Conservation (phyloP, 2,113 vertebrate genomes). For the Bambusicola thoracicus region DNA sequence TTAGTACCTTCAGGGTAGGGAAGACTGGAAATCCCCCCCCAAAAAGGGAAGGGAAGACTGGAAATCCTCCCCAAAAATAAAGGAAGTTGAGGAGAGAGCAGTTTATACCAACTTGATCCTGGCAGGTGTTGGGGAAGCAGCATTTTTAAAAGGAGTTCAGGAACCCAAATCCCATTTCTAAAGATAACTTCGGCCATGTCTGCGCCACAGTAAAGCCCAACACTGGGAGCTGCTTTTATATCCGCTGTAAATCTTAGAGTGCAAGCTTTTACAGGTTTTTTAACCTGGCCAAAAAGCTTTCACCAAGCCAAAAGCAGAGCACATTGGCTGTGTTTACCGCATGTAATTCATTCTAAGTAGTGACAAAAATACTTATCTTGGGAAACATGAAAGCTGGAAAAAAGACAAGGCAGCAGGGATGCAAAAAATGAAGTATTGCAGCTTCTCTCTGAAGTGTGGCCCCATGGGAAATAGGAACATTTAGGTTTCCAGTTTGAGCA, state of each 20-base stretch:
- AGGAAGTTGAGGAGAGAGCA: neutral
- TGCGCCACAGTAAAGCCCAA: neutral
- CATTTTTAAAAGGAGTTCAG: neutral
- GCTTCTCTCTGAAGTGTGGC: neutral
- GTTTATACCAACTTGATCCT: neutral
- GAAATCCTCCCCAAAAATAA: neutral
- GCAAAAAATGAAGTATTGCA: neutral
- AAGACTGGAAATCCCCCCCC: neutral
- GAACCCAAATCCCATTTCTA: neutral
- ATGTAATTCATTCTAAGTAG: neutral
- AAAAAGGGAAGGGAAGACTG: neutral
- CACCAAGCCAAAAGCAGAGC: neutral
- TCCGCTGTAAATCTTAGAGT: conserved; percentile 4
- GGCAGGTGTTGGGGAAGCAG: neutral
- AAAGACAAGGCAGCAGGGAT: neutral
- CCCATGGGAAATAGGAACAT: neutral
- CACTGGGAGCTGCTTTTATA: neutral
- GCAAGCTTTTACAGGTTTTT: neutral
- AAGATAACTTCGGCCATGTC: conserved; percentile 5
- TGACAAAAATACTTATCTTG: neutral
- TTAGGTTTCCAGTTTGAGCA: neutral
- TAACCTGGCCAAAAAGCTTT: neutral
- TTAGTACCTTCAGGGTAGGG: neutral
- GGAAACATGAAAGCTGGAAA: conserved; percentile 1
- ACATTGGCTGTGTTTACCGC: neutral